Evolutionary conservation across 2,888 invertebrate genomes (phyloP).

Genomic region (Andrena haemorrhoa): DNA sequence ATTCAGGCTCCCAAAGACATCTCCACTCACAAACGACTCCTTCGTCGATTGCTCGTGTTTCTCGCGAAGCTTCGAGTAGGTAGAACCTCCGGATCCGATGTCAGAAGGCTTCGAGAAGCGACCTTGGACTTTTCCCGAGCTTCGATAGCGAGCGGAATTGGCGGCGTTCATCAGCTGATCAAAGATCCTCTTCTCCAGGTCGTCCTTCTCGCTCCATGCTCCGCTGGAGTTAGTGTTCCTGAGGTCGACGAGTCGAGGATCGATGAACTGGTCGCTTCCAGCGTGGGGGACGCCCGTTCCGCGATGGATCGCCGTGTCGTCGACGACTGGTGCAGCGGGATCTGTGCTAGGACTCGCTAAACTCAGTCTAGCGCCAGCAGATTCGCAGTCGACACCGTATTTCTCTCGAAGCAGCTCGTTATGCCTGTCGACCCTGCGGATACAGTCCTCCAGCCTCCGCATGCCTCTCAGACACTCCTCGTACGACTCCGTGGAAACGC

Average conservation of each 20-base stretch:
- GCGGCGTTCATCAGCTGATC: slow-evolving; percentile 63
- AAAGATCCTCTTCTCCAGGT: slow-evolving; percentile 66
- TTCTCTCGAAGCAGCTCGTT: slow-evolving; percentile 73
- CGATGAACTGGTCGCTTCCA: not conserved
- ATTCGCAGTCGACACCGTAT: slow-evolving; percentile 72
- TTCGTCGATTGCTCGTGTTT: slow-evolving; percentile 3
- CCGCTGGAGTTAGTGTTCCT: not conserved
- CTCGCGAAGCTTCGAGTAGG: slow-evolving; percentile 47
- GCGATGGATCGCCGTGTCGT: not conserved
- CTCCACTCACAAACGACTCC: slow-evolving; percentile 3
- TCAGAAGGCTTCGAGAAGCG: slow-evolving; percentile 20
- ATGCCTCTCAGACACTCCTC: slow-evolving; percentile 76
- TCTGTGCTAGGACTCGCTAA: slow-evolving; percentile 74
- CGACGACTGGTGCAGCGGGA: slow-evolving; percentile 24
- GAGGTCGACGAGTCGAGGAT: not conserved
- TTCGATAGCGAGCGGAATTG: slow-evolving; percentile 39
- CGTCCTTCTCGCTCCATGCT: slow-evolving; percentile 19
- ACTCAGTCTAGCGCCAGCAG: slow-evolving; percentile 79
- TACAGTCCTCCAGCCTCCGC: slow-evolving; percentile 75
- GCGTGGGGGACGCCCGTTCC: not conserved
- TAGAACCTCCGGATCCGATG: slow-evolving; percentile 27
- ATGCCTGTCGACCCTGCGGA: slow-evolving; percentile 72
- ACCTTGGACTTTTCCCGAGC: not conserved
- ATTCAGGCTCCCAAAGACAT: slow-evolving; percentile 12
- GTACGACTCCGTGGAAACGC: slow-evolving; percentile 71